Evolutionary conservation across 2,797 vertebrate species (phyloP).

Genomic region (Phoeniculus purpureus): DNA sequence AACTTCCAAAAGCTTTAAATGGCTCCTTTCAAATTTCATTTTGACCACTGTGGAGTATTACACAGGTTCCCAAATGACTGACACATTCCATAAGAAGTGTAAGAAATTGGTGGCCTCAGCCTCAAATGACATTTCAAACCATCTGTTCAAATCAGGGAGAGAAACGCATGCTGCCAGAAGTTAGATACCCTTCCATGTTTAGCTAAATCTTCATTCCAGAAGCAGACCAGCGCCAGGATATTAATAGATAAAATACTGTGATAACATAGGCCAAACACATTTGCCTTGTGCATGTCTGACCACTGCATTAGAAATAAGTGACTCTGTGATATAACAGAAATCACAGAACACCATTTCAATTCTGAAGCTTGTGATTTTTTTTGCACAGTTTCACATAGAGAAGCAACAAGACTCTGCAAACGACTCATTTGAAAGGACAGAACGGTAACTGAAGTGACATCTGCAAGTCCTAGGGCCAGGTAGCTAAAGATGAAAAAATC

Average conservation of each 20-base stretch:
- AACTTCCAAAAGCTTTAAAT: neutral
- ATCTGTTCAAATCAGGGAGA: neutral
- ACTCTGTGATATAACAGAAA: neutral
- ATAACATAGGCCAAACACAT: neutral
- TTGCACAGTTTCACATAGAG: neutral
- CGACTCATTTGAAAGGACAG: neutral
- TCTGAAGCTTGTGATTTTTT: neutral
- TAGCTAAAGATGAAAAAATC: neutral
- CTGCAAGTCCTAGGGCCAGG: neutral
- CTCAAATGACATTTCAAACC: neutral
- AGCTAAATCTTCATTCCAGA: neutral
- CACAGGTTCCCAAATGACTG: neutral
- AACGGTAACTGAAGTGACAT: neutral
- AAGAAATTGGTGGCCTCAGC: neutral
- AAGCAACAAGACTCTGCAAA: neutral
- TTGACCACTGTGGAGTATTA: neutral
- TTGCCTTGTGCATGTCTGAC: neutral
- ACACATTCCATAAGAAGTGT: neutral
- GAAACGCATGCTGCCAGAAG: neutral
- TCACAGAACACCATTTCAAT: neutral
- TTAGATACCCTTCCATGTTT: neutral
- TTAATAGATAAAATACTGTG: neutral
- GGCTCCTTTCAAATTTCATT: conserved; percentile 2
- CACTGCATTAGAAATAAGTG: neutral
- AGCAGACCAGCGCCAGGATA: neutral